A percentile compares a stretch with the other conserved stretches of the same genome.
Conservation (phyloP, 2,888 invertebrate genomes). For the Dastarcus helophoroides region DNA sequence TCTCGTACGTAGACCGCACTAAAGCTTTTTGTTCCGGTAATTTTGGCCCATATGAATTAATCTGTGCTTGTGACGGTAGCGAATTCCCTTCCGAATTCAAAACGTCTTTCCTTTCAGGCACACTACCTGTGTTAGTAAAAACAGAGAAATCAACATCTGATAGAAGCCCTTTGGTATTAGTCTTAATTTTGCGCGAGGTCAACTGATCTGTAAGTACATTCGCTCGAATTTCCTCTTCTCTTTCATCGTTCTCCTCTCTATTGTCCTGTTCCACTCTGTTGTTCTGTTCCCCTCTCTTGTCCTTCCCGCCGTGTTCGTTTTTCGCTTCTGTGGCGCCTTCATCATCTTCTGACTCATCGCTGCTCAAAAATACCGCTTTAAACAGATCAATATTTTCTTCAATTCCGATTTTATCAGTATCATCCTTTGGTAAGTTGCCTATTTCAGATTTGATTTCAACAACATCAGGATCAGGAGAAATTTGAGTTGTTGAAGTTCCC, state of each 20-base stretch:
- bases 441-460: neutral
- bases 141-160: conserved; percentile 25
- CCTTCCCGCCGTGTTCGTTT: conserved; percentile 16
- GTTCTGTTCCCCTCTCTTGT: conserved; percentile 19
- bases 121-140: conserved; percentile 4
- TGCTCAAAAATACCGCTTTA: conserved; percentile 78
- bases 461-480: neutral
- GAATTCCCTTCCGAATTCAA: neutral
- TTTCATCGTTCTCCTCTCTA: conserved; percentile 13
- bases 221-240: conserved; percentile 24
- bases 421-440: too few species aligned
- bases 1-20: too few species aligned
- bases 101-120: neutral
- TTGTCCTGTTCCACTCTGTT: conserved; percentile 24
- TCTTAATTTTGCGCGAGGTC: conserved; percentile 30
- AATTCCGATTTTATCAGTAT: conserved; percentile 31
- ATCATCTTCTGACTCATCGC: conserved; percentile 54
- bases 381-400: conserved; percentile 64
- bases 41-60: conserved; percentile 21
- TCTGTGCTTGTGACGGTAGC: conserved; percentile 5
- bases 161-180: conserved; percentile 31
- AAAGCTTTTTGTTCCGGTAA: conserved; percentile 15
- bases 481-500: neutral
- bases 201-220: conserved; percentile 28
- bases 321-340: conserved; percentile 27